phyloP scores from a whole-genome alignment of 2,888 invertebrate genomes.

The Nasonovia ribisnigri region DNA sequence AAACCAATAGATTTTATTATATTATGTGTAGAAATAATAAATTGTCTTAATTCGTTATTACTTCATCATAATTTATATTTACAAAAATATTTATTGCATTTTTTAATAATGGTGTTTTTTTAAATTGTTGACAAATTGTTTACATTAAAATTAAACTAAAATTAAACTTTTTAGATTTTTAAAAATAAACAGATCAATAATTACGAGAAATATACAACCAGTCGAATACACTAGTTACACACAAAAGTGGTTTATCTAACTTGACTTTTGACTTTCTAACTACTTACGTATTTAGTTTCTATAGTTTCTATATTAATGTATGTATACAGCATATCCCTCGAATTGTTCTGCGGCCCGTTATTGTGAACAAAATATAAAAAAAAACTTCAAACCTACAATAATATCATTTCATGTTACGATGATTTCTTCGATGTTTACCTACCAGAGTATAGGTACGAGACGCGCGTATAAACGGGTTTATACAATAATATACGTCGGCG shows the following conservation, averaged over 20 bases:
- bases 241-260: neutral
- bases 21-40: no score
- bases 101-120: neutral
- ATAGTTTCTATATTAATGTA: neutral
- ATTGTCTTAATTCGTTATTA: neutral
- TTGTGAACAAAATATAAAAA: neutral
- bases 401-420: neutral
- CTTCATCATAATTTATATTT: neutral
- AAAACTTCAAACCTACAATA: neutral
- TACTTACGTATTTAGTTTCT: no score
- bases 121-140: no score
- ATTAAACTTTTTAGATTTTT: neutral
- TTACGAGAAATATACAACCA: neutral
- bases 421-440: neutral
- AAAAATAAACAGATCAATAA: neutral
- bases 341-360: neutral
- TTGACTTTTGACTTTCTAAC: neutral
- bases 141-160: neutral
- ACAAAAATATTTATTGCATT: neutral
- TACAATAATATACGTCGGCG: neutral
- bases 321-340: neutral
- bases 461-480: conserved; percentile 11
- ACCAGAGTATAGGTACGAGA: neutral
- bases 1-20: no score
- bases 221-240: neutral